Base-by-base conservation (phyloP, 2,888 invertebrate genomes). In the Malacosoma neustria region DNA sequence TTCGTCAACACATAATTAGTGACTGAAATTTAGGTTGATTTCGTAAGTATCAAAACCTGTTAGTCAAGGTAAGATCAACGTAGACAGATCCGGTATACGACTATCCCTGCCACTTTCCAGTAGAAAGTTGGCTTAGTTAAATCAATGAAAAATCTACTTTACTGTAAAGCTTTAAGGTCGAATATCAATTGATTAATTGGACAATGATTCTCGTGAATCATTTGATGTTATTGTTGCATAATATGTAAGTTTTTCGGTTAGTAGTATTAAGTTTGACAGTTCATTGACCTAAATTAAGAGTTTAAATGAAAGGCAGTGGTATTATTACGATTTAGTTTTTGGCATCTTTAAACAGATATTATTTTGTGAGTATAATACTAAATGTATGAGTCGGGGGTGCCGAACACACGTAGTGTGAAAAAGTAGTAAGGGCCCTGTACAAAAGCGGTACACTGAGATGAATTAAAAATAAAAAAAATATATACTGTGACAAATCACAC, bases 211-310 rank as follows among this genome's bases (percentile, higher is more conserved):
- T 62, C 51, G 9, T 22, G 22, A 60, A 53, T 61, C 55, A 58
- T 42, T 43, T 35, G 42, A 37, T 49, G 43, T 54, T 49, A 22
- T 22, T 57, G 50, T 79, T 72, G 53, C 54, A 61, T 71, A 72
- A 72, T 52, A 66, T 64, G 66, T 73, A 40, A 71, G 73, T 79
- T 65, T 72, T 58, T 69, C 70, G 79, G 80, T 76, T 70, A 77
- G 64, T 69, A 62, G 70, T 62, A 58, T 61, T 56, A 54, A 44
- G 48, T 48, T 55, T 35, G 41, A 42, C 39, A 38, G 37, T 34
- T 36, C 38, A 30, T 30, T 40, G 41, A 39, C 35, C 41, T 39
- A 31, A 33, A 43, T 33, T 43, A 35, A 35, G 9, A 22, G 5
- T 22, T 14, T 35, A 14, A 34, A 3, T n/a, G 30, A 29, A 29